A percentile compares a stretch with the other conserved stretches of the same genome.
These are phyloP conservation scores for Cisticola juncidis DNA, from an alignment of 2,113 vertebrate species.

Conservation along the genomic window DNA sequence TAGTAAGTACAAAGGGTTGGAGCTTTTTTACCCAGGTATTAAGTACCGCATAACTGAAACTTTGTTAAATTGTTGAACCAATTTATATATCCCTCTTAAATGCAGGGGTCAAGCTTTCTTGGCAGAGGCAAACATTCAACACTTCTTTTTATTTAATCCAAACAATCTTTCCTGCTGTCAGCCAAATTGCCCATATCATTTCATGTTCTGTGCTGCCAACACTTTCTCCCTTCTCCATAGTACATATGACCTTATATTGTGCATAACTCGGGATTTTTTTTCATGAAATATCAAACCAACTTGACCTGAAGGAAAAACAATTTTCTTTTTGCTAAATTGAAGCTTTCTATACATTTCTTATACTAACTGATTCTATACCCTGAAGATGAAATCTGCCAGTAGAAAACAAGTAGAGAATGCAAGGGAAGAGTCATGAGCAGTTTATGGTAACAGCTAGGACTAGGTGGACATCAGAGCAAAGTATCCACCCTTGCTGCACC, in stretches of 20 bases:
- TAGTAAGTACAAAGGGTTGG: neutral
- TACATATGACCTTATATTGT: neutral
- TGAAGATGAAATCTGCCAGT: neutral
- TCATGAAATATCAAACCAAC: neutral
- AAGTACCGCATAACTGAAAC: constrained; percentile 16
- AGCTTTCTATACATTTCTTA: neutral
- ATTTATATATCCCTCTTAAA: constrained; percentile 34
- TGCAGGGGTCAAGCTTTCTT: neutral
- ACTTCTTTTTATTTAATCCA: constrained; percentile 14
- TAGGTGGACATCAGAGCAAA: neutral
- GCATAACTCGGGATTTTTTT: neutral
- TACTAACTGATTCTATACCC: neutral
- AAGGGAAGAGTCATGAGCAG: neutral
- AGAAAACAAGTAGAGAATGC: neutral
- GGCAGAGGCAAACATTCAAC: neutral
- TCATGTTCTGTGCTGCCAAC: neutral
- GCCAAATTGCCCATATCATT: neutral
- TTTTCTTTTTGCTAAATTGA: neutral
- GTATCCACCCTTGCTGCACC: neutral
- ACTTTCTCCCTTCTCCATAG: neutral
- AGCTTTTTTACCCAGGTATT: neutral
- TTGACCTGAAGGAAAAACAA: neutral
- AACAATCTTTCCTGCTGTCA: constrained; percentile 20
- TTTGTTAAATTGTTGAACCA: constrained; percentile 22
- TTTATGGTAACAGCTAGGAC: neutral